Base-by-base conservation (phyloP, 2,888 invertebrate species). In the Melanostoma mellinum region DNA sequence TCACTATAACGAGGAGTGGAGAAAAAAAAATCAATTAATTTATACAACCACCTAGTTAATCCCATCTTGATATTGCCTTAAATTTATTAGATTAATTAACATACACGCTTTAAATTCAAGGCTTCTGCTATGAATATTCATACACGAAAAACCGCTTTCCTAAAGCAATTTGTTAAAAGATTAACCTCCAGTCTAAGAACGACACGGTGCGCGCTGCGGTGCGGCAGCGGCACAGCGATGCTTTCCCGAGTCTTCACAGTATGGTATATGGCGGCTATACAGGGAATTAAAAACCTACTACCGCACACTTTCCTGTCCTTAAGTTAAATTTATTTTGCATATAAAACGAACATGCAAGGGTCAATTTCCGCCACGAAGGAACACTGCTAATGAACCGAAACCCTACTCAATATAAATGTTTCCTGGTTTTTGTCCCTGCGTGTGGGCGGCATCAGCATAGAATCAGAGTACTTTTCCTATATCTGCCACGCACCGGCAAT, bases 331-430 rank as follows among this genome's bases (percentile, higher is more conserved):
- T 67, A 67, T 67, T 40, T 46, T 20, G 55, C 63, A 73, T 48
- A 20, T 4, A 58, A n/a, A 35, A 33, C 4, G 42, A 58, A 32
- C 75, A 67, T 75, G 75, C 75, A 67, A 58, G 50, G 58, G 56
- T 50, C 67, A 67, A 75, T 75, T 75, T 75, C 75, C 75, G 67
- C n/a, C 42, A 4, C 58, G 2, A 58, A 50, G 42, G 40, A 56
- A 35, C 58, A 33, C 32, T 40, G 35, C 75, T 75, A 75, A 75
- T 75, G 75, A 50, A 75, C 58, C 52, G 58, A 33, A 58, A 60
- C 6, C 9, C 58, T 38, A 20, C 48, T 9, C n/a, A 33, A 38
- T 58, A 32, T 38, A 58, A 9, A 20, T 20, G 35, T 10, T 61
- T 72, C 72, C 72, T 42, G n/a, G n/a, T 55, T 71, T 58, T 36